Evolutionary conservation across 2,113 vertebrate genomes (phyloP), one percentile per base, ranked within the genome.

Genomic region (Agelaius tricolor): DNA sequence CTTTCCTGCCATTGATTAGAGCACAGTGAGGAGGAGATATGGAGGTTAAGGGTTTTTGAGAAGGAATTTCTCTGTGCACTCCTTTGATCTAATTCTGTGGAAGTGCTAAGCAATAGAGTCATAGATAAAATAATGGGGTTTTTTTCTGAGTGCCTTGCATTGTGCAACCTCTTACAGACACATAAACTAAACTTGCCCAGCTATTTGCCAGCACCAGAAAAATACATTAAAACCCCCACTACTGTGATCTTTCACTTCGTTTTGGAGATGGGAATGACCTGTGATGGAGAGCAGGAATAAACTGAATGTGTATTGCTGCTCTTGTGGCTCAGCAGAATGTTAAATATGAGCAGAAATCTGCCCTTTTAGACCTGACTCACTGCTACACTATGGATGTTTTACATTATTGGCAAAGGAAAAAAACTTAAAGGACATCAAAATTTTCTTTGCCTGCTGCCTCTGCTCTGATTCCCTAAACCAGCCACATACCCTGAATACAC

Each of bases 31-130:
- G 75, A 69, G 87, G 31, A 94, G 61, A 79, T 82, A 59, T 52
- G 49, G 47, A 51, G 72, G 78, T 84, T 86, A 96, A 95, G 92
- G 74, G 63, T 39, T 95, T 90, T 92, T 92, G 68, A 74, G 93
- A 93, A 57, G 74, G 61, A 92, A 89, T 93, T 96, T 87, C 86
- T 87, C 47, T 37, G 57, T 54, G 75, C 47, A 54, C 31, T 61
- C 24, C 55, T 91, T 93, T 89, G 91, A 96, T 93, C 71, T 93
- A 62, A 89, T 93, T 79, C 73, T 61, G 54, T 84, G 44, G 26
- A 79, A 91, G 30, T 21, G 33, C 86, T 93, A 86, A 94, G 91
- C 75, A 95, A 74, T 54, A 59, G 7, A 92, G 82, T n/a, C 24
- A 55, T 1, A 96, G 51, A 87, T 62, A 83, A 93, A 85, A 87